Base-by-base conservation (phyloP, 1,140 invertebrate species). In the Anastatus disparis region DNA sequence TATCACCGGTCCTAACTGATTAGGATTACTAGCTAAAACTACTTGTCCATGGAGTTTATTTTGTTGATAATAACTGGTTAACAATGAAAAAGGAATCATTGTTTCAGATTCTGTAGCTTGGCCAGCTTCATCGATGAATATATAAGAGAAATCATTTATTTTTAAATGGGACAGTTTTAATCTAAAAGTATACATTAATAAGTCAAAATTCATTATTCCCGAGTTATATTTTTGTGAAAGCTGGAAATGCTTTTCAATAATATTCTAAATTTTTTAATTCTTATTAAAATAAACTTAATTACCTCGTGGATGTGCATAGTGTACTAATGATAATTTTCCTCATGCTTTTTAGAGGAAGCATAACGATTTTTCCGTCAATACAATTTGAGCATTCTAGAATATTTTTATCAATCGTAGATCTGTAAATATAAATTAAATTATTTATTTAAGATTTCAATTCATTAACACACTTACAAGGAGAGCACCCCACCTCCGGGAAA, bases 51-150 rank as follows among this genome's bases (percentile, higher is more conserved):
- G 69, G 15, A 76, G 64, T 59, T 44, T 83, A 75, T 26, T 84
- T 55, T 22, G 79, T 72, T 24, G 85, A 73, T 73, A 65, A 8
- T 50, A 67, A 13, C 68, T 73, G 44, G 58, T 73, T 42, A 87
- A 79, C 48, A 86, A 80, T 67, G 82, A 77, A n/a, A 91, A 78
- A 7, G 93, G 89, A 76, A 95, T 90, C 52, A 94, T 77, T 7
- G 89, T 85, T 75, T 95, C 93, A 2, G 94, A 89, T 85, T 97
- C 95, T 1, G 87, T 90, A 0, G 92, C 90, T 79, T 95, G 94
- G 13, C 93, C 94, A 22, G 93, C 93, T 86, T 97, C 95, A 84
- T 97, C 95, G 68, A 96, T 89, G 80, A 97, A 94, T 50, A 95
- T 85, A 80, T 95, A 92, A 26, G 91, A 90, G 79, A 96, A 93